phyloP scores from a whole-genome alignment of 2,797 vertebrate genomes.

The Lepidocolaptes lacrymiger region DNA sequence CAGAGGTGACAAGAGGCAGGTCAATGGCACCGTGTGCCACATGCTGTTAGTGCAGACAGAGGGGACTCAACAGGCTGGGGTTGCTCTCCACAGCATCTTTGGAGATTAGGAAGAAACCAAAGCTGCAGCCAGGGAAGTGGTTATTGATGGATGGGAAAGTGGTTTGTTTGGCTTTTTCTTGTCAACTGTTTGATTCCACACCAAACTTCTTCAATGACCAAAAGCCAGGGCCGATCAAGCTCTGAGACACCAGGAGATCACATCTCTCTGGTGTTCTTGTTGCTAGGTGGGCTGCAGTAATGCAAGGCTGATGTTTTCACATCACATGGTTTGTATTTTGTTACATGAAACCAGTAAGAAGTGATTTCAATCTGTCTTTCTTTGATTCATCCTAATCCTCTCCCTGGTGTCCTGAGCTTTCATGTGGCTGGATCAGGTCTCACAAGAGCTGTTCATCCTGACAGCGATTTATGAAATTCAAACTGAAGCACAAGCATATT shows the following conservation, averaged over 20 bases:
- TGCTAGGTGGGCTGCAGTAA: neutral
- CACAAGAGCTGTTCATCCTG: neutral
- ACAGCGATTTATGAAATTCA: neutral
- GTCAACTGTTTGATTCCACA: neutral
- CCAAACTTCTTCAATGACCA: neutral
- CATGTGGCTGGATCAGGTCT: neutral
- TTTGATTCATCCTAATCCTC: neutral
- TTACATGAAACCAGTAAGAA: neutral
- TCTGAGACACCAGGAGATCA: neutral
- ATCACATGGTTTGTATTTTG: accelerated
- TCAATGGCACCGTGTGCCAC: accelerated
- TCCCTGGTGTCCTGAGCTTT: neutral
- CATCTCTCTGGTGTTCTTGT: neutral
- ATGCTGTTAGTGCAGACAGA: neutral
- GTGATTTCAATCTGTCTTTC: neutral
- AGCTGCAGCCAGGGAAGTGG: neutral
- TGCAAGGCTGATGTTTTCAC: neutral
- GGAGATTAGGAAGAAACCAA: neutral
- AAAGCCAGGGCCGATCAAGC: neutral
- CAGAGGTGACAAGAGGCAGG: neutral
- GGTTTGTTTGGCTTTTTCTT: neutral
- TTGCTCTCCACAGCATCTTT: neutral
- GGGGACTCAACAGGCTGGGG: neutral
- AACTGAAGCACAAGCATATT: neutral
- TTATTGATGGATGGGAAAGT: neutral